These are phyloP conservation scores for Hemistola chrysoprasaria DNA, from an alignment of 2,888 invertebrate genomes.

Conservation along the genomic window DNA sequence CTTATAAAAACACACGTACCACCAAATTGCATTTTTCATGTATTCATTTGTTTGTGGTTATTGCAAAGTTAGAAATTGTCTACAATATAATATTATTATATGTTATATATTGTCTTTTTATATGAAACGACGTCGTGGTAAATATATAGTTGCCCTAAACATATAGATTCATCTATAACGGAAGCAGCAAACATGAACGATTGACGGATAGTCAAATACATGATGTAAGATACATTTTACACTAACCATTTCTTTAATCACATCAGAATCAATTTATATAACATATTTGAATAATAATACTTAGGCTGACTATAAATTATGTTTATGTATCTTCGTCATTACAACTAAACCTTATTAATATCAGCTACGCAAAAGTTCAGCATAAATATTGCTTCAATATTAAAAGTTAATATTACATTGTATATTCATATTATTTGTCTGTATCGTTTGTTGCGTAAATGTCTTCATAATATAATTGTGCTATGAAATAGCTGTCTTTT, in stretches of 20 bases:
- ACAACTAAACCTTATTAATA: conserved; percentile 69
- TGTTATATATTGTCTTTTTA: no score
- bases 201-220: no score
- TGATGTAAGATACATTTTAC: conserved; percentile 37
- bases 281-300: conserved; percentile 59
- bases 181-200: conserved; percentile 6
- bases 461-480: conserved; percentile 58
- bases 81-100: conserved; percentile 1
- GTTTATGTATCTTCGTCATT: conserved; percentile 44
- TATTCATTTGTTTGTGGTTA: no score
- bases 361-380: conserved; percentile 59
- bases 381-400: conserved; percentile 48
- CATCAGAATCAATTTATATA: conserved; percentile 41
- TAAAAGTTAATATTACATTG: conserved; percentile 45
- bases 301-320: conserved; percentile 59
- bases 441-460: conserved; percentile 63
- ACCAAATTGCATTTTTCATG: no score
- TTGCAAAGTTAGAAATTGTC: no score
- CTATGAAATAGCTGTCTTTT: conserved; percentile 48
- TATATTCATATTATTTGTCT: conserved; percentile 51
- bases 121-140: conserved; percentile 15
- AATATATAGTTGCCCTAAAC: conserved; percentile 1
- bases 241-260: conserved; percentile 25
- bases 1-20: no score
- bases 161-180: background rate